Evolutionary conservation across 2,888 invertebrate species (phyloP).

Genomic region (Troglohyphantes excavatus): DNA sequence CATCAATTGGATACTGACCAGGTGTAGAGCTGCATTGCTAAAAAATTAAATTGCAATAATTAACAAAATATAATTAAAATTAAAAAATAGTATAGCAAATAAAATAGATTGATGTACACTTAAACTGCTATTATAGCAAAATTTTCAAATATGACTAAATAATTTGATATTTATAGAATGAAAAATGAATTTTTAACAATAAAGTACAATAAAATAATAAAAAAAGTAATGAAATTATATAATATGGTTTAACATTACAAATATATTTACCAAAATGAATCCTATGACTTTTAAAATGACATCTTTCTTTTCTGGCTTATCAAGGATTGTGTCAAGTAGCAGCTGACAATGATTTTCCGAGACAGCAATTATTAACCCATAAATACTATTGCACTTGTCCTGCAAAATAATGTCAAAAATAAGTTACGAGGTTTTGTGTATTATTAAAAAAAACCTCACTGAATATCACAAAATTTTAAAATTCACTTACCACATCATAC

Average conservation of each 20-base stretch:
- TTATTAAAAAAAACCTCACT: background rate
- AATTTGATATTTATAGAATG: too few species aligned
- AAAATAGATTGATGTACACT: too few species aligned
- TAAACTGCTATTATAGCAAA: too few species aligned
- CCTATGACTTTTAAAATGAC: slow-evolving; percentile 87
- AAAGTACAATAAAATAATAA: too few species aligned
- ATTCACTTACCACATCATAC: slow-evolving; percentile 82
- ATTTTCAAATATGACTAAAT: too few species aligned
- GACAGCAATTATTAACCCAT: slow-evolving; percentile 84
- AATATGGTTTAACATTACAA: background rate
- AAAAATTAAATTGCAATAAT: too few species aligned
- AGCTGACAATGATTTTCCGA: slow-evolving; percentile 88
- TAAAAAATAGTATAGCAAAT: too few species aligned
- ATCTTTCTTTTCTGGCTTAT: slow-evolving; percentile 84
- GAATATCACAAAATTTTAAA: background rate
- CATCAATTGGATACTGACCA: slow-evolving; percentile 93
- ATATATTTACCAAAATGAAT: slow-evolving; percentile 85
- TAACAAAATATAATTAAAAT: too few species aligned
- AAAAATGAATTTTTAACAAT: too few species aligned
- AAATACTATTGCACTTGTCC: slow-evolving; percentile 85
- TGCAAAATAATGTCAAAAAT: slow-evolving; percentile 83
- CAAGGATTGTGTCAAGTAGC: slow-evolving; percentile 85
- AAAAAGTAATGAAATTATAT: background rate
- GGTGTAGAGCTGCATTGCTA: slow-evolving; percentile 88
- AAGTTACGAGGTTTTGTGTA: too few species aligned